A percentile compares a stretch with the other conserved stretches of the same genome.
Evolutionary conservation across 2,113 vertebrate species (phyloP).

Genomic region (Athene noctua): DNA sequence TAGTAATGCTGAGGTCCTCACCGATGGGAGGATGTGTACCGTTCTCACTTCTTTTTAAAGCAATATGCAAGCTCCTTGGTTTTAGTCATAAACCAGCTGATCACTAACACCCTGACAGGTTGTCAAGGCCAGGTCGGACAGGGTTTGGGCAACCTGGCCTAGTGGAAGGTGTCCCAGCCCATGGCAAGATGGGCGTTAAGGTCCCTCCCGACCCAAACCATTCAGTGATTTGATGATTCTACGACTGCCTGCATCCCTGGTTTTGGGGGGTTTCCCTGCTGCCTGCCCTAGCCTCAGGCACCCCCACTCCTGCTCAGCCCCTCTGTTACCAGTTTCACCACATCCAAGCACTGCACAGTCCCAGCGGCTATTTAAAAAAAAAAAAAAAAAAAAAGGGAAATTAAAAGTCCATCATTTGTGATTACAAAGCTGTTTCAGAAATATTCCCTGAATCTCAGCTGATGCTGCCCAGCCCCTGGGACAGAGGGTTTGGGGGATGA

Average conservation of each 20-base stretch:
- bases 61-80: neutral
- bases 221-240: too few species aligned
- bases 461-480: neutral
- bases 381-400: neutral
- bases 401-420: neutral
- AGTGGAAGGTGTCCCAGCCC: too few species aligned
- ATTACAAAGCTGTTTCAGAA: neutral
- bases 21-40: rapidly evolving
- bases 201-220: too few species aligned
- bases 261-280: neutral
- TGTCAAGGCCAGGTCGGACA: too few species aligned
- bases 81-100: neutral
- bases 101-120: neutral
- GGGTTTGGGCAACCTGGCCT: too few species aligned
- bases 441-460: neutral
- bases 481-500: too few species aligned
- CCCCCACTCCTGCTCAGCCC: neutral
- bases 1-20: neutral
- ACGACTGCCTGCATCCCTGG: neutral
- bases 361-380: neutral
- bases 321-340: neutral
- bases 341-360: neutral
- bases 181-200: too few species aligned
- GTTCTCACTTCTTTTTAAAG: neutral
- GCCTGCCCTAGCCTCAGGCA: neutral